Conservation (phyloP, 1,140 invertebrate species). For the Diorhabda sublineata region DNA sequence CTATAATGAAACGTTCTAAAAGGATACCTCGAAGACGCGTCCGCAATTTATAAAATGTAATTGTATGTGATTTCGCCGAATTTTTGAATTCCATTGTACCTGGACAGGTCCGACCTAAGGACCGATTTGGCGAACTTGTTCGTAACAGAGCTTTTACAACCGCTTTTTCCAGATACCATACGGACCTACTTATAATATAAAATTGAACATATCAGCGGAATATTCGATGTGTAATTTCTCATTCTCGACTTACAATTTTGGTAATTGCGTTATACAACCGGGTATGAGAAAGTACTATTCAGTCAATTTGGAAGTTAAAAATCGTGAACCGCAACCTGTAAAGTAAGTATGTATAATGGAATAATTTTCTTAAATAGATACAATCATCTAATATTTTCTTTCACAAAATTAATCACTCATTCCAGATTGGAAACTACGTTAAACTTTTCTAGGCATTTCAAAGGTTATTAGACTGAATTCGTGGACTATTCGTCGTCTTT, state of each 20-base stretch:
- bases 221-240: constrained; percentile 43
- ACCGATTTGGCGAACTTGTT: too few species aligned
- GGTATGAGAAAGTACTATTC: constrained; percentile 33
- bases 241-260: constrained; percentile 47
- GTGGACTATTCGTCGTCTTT: background rate
- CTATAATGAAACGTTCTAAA: too few species aligned
- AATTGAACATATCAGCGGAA: constrained; percentile 39
- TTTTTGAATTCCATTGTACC: background rate
- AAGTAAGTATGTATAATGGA: constrained; percentile 37
- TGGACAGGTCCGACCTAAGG: too few species aligned
- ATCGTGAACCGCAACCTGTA: constrained; percentile 38
- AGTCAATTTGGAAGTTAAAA: constrained; percentile 41
- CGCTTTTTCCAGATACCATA: constrained; percentile 42
- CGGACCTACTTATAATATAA: constrained; percentile 46
- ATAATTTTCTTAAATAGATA: background rate
- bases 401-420: background rate
- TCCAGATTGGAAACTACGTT: background rate
- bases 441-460: background rate
- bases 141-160: too few species aligned
- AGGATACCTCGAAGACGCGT: too few species aligned
- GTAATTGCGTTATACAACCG: constrained; percentile 46
- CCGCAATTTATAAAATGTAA: background rate
- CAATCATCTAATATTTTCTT: too few species aligned
- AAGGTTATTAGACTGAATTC: background rate
- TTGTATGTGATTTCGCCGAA: background rate